These are phyloP conservation scores for Drosophila conformis DNA, from an alignment of 2,888 invertebrate genomes.

Conservation along the genomic window DNA sequence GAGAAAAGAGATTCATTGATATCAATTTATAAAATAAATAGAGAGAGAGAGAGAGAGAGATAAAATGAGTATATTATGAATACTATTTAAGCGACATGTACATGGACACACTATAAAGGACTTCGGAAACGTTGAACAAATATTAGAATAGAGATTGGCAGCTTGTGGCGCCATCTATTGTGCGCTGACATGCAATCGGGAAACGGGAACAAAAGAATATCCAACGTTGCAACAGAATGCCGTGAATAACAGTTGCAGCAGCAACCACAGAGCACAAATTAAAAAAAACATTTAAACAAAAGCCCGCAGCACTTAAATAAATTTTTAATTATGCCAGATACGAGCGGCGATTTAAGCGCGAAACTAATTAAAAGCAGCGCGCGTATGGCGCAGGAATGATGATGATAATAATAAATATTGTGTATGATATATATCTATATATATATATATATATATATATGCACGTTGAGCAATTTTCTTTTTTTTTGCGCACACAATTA, in stretches of 20 bases:
- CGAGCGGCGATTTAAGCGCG: slow-evolving; percentile 18
- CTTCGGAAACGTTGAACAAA: not conserved
- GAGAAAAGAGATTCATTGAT: not conserved
- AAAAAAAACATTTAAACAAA: slow-evolving; percentile 14
- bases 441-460: not conserved
- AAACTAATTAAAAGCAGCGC: slow-evolving; percentile 51
- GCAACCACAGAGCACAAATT: slow-evolving; percentile 2
- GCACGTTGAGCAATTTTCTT: not conserved
- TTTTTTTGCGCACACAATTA: slow-evolving; percentile 17
- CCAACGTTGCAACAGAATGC: slow-evolving; percentile 1
- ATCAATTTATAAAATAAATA: not conserved
- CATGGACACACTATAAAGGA: slow-evolving; percentile 1
- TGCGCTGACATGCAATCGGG: slow-evolving; percentile 17
- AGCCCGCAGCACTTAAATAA: slow-evolving; percentile 14
- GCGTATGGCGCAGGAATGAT: slow-evolving; percentile 6
- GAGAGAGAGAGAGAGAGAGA: not conserved
- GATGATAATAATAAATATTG: not conserved
- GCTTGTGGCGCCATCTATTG: slow-evolving; percentile 34
- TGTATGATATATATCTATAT: too few species aligned
- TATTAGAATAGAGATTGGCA: not conserved
- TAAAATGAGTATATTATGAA: not conserved
- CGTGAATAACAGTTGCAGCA: slow-evolving; percentile 12
- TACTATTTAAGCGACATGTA: not conserved
- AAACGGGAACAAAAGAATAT: not conserved
- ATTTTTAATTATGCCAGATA: slow-evolving; percentile 41